Evolutionary conservation across 1,140 invertebrate species (phyloP), one percentile per base, ranked within the genome.

Genomic region (Uloborus diversus): DNA sequence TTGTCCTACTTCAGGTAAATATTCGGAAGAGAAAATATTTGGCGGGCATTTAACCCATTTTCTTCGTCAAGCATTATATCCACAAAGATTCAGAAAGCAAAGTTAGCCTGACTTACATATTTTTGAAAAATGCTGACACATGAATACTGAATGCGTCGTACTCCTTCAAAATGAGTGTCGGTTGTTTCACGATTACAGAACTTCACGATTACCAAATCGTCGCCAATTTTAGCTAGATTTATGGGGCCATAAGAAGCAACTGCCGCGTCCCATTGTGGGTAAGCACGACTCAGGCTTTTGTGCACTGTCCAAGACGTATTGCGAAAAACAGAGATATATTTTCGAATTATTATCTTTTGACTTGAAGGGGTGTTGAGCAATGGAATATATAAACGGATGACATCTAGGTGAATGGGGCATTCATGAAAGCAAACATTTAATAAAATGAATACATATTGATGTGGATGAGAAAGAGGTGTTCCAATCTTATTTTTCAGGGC

Each of bases 211-310:
- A 53, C 49, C 49, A 53, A 53, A 53, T 53, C 49, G 49, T 53
- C 49, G 49, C 49, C 49, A 53, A 53, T 53, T 53, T n/a, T 53
- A 20, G 49, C 49, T 14, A 53, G 49, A 53, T 53, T 53, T 53
- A 53, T 53, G 11, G 49, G 20, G n/a, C n/a, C 49, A n/a, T 53
- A 17, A 53, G 9, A n/a, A n/a, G n/a, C n/a, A n/a, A n/a, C n/a
- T n/a, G n/a, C n/a, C n/a, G n/a, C n/a, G n/a, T 14, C 49, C 49
- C 23, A 53, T 53, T 53, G 49, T 53, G 17, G 49, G 7, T 53
- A 53, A 53, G 17, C 49, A 20, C 20, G 49, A 53, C 37, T 42
- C n/a, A n/a, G 17, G 37, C 37, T 42, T 42, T 42, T 42, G 37
- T 42, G n/a, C 2, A 13, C 37, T 13, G 37, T 42, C 17, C n/a